Conservation (phyloP, 2,797 vertebrate genomes). For the Onychomys torridus region DNA sequence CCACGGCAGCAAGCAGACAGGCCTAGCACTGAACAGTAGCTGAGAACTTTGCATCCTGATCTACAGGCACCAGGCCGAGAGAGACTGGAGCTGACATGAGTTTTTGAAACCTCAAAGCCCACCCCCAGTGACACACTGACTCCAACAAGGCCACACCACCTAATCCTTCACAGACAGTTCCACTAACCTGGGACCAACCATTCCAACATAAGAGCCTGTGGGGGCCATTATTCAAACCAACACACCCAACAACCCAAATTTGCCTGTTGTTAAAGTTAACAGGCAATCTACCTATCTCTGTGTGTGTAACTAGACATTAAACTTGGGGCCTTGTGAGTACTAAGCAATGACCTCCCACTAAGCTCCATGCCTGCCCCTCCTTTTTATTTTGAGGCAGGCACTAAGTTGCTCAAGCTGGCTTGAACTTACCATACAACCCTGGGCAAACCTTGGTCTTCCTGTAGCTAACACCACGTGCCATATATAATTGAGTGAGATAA, state of each 20-base stretch:
- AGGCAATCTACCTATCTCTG: not conserved
- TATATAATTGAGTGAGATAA: not conserved
- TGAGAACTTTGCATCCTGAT: not conserved
- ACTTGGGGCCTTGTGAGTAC: not conserved
- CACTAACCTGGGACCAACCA: not conserved
- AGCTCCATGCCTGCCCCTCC: not conserved
- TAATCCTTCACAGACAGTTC: not conserved
- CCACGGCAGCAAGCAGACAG: not conserved
- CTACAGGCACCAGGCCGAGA: too few relatives aligned
- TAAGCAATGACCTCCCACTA: not conserved
- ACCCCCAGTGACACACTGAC: not conserved
- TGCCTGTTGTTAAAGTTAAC: not conserved
- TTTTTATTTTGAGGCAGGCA: not conserved
- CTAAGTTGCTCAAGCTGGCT: not conserved
- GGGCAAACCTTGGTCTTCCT: not conserved
- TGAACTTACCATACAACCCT: not conserved
- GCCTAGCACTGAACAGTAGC: not conserved
- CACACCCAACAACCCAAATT: too few relatives aligned
- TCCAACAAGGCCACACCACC: not conserved
- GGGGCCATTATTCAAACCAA: not conserved
- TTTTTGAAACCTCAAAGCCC: not conserved
- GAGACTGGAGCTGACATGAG: not conserved
- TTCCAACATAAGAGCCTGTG: not conserved
- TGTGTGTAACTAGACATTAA: not conserved
- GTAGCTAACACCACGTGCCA: not conserved